Conservation (phyloP, 30 jellyfish, hydroid and myxozoan genomes). For the Hydractinia echinata region DNA sequence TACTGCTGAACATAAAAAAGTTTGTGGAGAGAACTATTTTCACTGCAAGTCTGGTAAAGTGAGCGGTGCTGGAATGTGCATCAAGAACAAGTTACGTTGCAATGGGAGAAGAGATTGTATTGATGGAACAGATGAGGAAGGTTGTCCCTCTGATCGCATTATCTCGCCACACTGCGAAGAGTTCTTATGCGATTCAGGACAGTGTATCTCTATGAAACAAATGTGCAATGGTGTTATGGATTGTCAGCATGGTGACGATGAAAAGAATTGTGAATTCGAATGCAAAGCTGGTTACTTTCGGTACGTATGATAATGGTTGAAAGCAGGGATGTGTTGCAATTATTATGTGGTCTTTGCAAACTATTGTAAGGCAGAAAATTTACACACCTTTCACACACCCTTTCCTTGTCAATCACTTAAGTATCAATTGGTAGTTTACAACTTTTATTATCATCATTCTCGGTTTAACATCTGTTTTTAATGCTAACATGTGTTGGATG, state of each 20-base stretch:
- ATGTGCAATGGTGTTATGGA: constrained; percentile 44
- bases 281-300: constrained; percentile 7
- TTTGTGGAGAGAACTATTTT: constrained; percentile 38
- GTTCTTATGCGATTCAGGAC: constrained; percentile 49
- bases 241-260: constrained; percentile 66
- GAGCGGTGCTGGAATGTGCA: constrained; percentile 43
- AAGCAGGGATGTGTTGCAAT: neutral
- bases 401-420: too few relatives aligned
- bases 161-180: constrained; percentile 12
- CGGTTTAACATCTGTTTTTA: too few relatives aligned
- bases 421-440: too few relatives aligned
- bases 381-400: too few relatives aligned
- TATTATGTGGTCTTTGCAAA: neutral
- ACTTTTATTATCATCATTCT: too few relatives aligned
- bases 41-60: constrained; percentile 43
- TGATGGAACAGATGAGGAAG: constrained; percentile 75
- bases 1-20: constrained; percentile 8
- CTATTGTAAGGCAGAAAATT: too few relatives aligned
- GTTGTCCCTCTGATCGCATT: constrained; percentile 37
- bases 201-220: constrained; percentile 40
- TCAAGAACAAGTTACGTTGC: constrained; percentile 37
- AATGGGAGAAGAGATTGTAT: constrained; percentile 67
- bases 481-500: too few relatives aligned
- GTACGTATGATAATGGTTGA: neutral
- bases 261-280: constrained; percentile 33